These are phyloP conservation scores for Baryphthengus martii DNA, from an alignment of 2,113 vertebrate genomes.

Conservation along the genomic window DNA sequence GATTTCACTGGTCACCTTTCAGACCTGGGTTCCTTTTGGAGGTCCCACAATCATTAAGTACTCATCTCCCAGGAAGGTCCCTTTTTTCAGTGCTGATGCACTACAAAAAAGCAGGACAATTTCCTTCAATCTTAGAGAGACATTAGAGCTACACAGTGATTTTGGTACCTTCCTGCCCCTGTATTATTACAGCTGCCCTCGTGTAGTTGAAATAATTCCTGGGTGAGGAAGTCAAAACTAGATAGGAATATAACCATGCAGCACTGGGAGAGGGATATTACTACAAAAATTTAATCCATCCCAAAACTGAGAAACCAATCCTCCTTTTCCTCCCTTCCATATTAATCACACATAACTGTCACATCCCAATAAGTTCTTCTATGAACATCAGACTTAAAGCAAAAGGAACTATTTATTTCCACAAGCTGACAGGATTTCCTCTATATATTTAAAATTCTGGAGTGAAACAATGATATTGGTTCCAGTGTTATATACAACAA, in stretches of 20 bases:
- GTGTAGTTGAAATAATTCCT: not conserved
- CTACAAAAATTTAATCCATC: not conserved
- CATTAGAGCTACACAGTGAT: not conserved
- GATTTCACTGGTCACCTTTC: not conserved
- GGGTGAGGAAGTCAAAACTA: not conserved
- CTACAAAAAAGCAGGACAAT: not conserved
- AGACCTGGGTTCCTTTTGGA: not conserved
- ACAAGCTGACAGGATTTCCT: not conserved
- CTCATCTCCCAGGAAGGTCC: not conserved
- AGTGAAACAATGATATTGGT: not conserved
- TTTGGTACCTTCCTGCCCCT: not conserved
- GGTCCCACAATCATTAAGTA: not conserved
- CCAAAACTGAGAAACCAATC: not conserved
- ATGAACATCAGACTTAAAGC: not conserved
- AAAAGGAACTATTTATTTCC: not conserved
- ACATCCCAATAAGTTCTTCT: not conserved
- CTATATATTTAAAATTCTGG: not conserved
- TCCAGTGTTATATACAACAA: fast-evolving
- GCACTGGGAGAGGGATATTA: not conserved
- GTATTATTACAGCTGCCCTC: not conserved
- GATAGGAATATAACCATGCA: not conserved
- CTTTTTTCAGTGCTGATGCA: not conserved
- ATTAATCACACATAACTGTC: not conserved
- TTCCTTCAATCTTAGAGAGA: not conserved
- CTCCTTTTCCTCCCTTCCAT: not conserved